Evolutionary conservation across 2,888 invertebrate genomes (phyloP).

Genomic region (Drosophila leonis): DNA sequence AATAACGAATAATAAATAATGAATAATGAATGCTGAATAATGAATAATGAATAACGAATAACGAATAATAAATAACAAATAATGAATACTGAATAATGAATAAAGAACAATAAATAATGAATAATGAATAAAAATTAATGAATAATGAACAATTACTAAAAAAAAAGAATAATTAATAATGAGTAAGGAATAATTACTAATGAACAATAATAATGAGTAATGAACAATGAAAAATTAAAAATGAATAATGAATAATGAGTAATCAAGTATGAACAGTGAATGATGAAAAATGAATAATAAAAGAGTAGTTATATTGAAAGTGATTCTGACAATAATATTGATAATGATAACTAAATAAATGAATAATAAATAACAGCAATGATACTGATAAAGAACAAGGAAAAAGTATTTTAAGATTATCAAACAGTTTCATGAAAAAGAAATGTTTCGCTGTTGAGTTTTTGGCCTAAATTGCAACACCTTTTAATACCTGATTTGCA

Average conservation of each 20-base stretch:
- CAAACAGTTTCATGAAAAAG: neutral
- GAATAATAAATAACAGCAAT: neutral
- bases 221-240: neutral
- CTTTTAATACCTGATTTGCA: too few species aligned
- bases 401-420: neutral
- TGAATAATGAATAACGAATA: neutral
- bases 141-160: neutral
- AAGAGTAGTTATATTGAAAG: too few species aligned
- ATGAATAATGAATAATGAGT: neutral
- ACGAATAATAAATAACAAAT: neutral
- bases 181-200: neutral
- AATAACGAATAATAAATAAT: neutral
- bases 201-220: neutral
- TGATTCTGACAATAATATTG: too few species aligned
- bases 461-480: accelerated
- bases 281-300: too few species aligned
- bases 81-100: neutral
- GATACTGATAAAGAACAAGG: too few species aligned
- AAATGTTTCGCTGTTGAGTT: neutral
- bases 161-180: neutral
- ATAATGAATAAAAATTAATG: neutral
- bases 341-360: neutral
- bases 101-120: neutral
- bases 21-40: neutral
- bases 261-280: neutral